Percentiles rank a stretch among this genome's conserved stretches.
Evolutionary conservation across 1,140 invertebrate species (phyloP).

Genomic region (Drosophila dunni): DNA sequence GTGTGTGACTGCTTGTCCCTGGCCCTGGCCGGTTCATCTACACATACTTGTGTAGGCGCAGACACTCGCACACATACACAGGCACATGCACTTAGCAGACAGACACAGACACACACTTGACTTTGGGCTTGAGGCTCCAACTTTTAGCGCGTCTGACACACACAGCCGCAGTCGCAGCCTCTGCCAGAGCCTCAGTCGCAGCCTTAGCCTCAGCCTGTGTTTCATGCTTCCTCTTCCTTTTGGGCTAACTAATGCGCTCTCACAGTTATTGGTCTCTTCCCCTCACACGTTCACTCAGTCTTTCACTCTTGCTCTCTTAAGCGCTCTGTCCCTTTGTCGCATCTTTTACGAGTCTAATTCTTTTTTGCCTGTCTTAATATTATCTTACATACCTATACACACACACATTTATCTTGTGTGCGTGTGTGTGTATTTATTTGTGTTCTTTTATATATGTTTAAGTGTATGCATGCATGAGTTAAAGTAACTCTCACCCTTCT

Average conservation of each 20-base stretch:
- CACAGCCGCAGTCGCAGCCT: background rate
- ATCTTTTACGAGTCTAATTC: slow-evolving; percentile 55
- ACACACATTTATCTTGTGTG: background rate
- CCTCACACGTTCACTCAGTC: slow-evolving; percentile 9
- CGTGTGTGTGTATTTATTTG: background rate
- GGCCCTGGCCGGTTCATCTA: slow-evolving; percentile 62
- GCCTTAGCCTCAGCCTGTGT: no score
- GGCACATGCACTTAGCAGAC: slow-evolving; percentile 15
- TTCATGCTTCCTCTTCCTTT: slow-evolving; percentile 22
- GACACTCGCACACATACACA: slow-evolving; percentile 25
- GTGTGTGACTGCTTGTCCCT: slow-evolving; percentile 35
- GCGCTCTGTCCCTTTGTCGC: slow-evolving; percentile 45
- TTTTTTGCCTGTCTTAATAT: slow-evolving; percentile 60
- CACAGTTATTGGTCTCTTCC: slow-evolving; percentile 6
- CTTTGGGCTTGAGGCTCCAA: slow-evolving; percentile 59
- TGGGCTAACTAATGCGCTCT: slow-evolving; percentile 24
- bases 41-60: slow-evolving; percentile 54
- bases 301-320: slow-evolving; percentile 12
- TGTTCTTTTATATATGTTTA: slow-evolving; percentile 6
- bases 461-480: slow-evolving; percentile 20
- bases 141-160: slow-evolving; percentile 31
- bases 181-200: no score
- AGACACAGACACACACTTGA: slow-evolving; percentile 38
- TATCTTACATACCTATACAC: slow-evolving; percentile 29
- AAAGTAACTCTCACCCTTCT: slow-evolving; percentile 73